A percentile compares a stretch with the other conserved stretches of the same genome.
Conservation (phyloP, 2,797 vertebrate genomes). For the Lagocephalus sceleratus region DNA sequence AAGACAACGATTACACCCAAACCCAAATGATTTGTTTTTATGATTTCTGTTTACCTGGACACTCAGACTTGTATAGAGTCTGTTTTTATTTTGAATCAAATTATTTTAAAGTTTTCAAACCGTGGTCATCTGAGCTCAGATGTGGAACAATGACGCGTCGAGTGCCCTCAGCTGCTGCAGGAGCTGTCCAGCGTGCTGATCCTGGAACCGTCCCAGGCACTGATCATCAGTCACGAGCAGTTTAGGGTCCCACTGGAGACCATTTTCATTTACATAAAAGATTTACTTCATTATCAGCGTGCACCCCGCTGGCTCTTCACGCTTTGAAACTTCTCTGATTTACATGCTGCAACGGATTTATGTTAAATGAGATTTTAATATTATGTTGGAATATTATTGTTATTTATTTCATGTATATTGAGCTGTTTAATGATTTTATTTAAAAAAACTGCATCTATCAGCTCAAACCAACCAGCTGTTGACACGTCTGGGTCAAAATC, state of each 20-base stretch:
- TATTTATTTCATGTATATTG: no score
- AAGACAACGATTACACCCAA: no score
- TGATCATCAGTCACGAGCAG: conserved; percentile 12
- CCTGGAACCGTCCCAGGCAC: conserved; percentile 21
- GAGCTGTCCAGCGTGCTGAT: conserved; percentile 38
- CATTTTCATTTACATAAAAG: not conserved
- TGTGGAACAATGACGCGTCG: not conserved
- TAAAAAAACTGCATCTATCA: no score
- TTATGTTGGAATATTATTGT: not conserved
- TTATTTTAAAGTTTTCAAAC: no score
- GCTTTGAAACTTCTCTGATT: not conserved
- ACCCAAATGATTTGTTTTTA: no score
- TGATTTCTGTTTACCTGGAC: no score
- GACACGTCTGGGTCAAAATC: no score
- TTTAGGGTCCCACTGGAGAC: conserved; percentile 2
- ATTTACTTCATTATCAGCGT: conserved; percentile 2
- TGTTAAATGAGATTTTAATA: not conserved
- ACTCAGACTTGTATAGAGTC: no score
- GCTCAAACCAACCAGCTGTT: no score
- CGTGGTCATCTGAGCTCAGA: not conserved
- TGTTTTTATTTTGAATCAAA: no score
- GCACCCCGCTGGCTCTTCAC: not conserved
- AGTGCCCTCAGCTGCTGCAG: not conserved
- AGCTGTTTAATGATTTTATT: no score
- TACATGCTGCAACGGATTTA: not conserved